phyloP scores from a whole-genome alignment of 1,140 invertebrate genomes.

The Caenorhabditis briggsae region DNA sequence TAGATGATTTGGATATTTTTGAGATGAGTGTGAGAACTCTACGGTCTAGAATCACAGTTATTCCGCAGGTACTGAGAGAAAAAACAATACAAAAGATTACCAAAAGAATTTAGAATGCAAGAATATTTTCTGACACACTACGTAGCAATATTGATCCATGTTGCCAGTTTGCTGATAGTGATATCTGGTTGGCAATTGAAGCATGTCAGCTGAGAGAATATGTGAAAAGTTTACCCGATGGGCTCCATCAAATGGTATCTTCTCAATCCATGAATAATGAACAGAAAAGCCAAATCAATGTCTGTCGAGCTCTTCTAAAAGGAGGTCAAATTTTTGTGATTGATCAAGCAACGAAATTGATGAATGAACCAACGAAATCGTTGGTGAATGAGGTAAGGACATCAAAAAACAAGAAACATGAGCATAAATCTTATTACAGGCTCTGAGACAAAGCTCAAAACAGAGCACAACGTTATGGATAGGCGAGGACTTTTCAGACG shows the following conservation, averaged over 20 bases:
- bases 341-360: conserved; percentile 50
- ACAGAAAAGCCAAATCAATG: conserved; percentile 43
- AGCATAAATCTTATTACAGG: neutral
- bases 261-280: conserved; percentile 31
- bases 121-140: conserved; percentile 86
- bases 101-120: conserved; percentile 3
- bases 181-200: conserved; percentile 84
- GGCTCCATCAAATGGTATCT: conserved; percentile 11
- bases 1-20: conserved; percentile 37
- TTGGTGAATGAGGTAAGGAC: conserved; percentile 42
- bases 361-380: conserved; percentile 48
- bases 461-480: conserved; percentile 38
- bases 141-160: conserved; percentile 90
- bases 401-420: too few relatives aligned
- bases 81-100: neutral
- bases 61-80: conserved; percentile 17
- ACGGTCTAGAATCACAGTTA: conserved; percentile 42
- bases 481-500: conserved; percentile 31
- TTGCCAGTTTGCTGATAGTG: conserved; percentile 83
- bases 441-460: conserved; percentile 17
- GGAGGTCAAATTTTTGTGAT: conserved; percentile 57
- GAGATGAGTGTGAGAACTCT: conserved; percentile 40
- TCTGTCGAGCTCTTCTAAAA: conserved; percentile 60
- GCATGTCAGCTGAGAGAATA: conserved; percentile 60
- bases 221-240: conserved; percentile 47